Evolutionary conservation across 2,888 invertebrate species (phyloP).

Genomic region (Phyllotreta striolata): DNA sequence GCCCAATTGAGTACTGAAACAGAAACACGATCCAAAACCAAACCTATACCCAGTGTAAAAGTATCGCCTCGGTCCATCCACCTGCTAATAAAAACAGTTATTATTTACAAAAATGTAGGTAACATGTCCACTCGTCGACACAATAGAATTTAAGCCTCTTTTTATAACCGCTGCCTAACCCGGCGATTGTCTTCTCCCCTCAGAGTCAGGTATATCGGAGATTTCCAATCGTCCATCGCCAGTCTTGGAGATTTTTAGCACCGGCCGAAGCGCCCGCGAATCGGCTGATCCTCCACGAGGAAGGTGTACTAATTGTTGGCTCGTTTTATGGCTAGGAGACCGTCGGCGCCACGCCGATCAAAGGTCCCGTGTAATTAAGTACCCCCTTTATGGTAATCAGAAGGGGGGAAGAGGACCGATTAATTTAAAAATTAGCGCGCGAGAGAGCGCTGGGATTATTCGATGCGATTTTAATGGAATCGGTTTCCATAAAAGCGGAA

Average conservation of each 20-base stretch:
- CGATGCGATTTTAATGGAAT: neutral
- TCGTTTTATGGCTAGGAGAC: conserved; percentile 36
- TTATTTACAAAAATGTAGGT: conserved; percentile 22
- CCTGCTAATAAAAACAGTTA: conserved; percentile 30
- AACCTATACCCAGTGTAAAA: no score
- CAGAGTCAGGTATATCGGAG: conserved; percentile 23
- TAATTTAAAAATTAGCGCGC: conserved; percentile 11
- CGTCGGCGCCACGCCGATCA: conserved; percentile 38
- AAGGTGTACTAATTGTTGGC: conserved; percentile 43
- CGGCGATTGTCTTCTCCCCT: conserved; percentile 28
- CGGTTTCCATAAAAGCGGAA: no score
- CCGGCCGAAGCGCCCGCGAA: neutral
- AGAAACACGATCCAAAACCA: neutral
- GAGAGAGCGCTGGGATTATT: no score
- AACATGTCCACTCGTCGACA: conserved; percentile 21
- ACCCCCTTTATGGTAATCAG: conserved; percentile 31
- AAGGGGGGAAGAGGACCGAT: conserved; percentile 7
- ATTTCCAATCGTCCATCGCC: no score
- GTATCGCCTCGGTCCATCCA: neutral
- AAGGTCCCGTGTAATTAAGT: conserved; percentile 31
- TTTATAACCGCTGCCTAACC: conserved; percentile 15
- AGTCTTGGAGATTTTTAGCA: no score
- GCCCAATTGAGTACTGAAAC: neutral
- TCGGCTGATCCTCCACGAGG: conserved; percentile 13
- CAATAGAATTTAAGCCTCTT: conserved; percentile 27